Evolutionary conservation across 1,140 invertebrate genomes (phyloP), one percentile per base, ranked within the genome.

Genomic region (Copidosoma floridanum): DNA sequence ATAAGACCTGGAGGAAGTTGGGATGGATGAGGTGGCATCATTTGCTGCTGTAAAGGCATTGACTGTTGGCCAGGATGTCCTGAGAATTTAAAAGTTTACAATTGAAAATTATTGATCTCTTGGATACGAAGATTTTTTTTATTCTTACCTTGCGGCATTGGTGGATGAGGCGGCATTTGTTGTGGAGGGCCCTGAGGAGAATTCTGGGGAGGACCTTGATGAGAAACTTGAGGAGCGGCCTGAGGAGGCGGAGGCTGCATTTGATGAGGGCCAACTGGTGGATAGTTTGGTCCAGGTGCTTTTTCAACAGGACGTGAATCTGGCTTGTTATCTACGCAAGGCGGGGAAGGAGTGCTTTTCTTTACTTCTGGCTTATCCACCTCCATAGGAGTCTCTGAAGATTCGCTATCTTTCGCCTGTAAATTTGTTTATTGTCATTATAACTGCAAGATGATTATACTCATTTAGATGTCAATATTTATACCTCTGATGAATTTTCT

Each of bases 401-500:
- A 24, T 35, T 77, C 76, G 40, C 68, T 73, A 7, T 78, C 76
- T 41, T 69, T 53, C 27, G 68, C 55, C 71, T 80, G 41, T 3
- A 55, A 61, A 56, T n/a, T n/a, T n/a, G n/a, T n/a, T n/a, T 29
- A 18, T 46, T 26, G 3, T 21, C 24, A 26, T 46, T 26, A 24
- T 46, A 26, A 26, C 11, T 2, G 3, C 1, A 46, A 24, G 21
- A 14, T 5, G 8, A 16, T 12, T 20, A 10, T 44, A 5, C 10
- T 20, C 23, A 20, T 14, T 21, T 41, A 20, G 43, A 21, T 40
- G 14, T 12, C 6, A 27, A 40, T 5, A 65, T 64, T 26, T 69
- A 74, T 68, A 76, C 77, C 61, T 79, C 77, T 50, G 79, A 68
- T 57, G 76, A 61, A 12, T 74, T 66, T 55, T 81, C 74, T 54